Evolutionary conservation across 2,888 invertebrate species (phyloP).

Genomic region (Eristalis pertinax): DNA sequence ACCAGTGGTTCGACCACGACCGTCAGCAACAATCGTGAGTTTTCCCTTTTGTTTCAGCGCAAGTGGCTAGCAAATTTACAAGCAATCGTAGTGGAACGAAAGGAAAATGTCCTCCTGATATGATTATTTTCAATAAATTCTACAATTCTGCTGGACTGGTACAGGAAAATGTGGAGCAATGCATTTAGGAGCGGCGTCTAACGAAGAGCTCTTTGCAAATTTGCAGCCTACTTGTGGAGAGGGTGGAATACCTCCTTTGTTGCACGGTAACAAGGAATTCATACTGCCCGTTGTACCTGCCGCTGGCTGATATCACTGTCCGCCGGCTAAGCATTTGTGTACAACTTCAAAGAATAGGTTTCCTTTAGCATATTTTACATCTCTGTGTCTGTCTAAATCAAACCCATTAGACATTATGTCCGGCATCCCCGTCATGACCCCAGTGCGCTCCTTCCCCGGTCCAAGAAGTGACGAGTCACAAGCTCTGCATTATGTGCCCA

Average conservation of each 20-base stretch:
- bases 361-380: not conserved
- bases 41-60: constrained; percentile 52
- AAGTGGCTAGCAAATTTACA: constrained; percentile 33
- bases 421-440: too few species aligned
- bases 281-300: not conserved
- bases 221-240: not conserved
- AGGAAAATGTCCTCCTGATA: constrained; percentile 28
- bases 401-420: too few species aligned
- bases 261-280: not conserved
- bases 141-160: constrained; percentile 15
- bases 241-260: not conserved
- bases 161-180: constrained; percentile 20
- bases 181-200: not conserved
- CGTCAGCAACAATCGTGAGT: constrained; percentile 39
- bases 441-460: too few species aligned
- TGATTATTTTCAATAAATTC: constrained; percentile 46
- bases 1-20: constrained; percentile 13
- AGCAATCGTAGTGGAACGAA: constrained; percentile 40
- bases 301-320: not conserved
- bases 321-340: not conserved
- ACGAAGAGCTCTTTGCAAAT: too few species aligned
- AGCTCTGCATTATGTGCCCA: too few species aligned
- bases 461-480: too few species aligned
- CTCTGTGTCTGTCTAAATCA: not conserved
- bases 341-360: not conserved